These are phyloP conservation scores for Crepidodera aurea DNA, from an alignment of 2,888 invertebrate genomes.

Conservation along the genomic window DNA sequence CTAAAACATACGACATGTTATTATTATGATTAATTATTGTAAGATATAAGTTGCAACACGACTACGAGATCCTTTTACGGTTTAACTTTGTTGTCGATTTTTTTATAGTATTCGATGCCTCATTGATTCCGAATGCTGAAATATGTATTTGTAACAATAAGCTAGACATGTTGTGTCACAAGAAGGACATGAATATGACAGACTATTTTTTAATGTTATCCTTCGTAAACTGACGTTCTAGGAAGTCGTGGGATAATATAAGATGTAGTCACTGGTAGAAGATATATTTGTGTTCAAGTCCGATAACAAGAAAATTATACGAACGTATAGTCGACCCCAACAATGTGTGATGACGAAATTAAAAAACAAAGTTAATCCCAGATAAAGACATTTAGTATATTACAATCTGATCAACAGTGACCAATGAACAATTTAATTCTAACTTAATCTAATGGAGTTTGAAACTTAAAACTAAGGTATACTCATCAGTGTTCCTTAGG, in stretches of 20 bases:
- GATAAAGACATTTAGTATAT: too few species aligned
- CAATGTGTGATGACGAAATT: too few species aligned
- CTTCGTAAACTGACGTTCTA: slow-evolving; percentile 3
- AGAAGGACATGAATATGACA: slow-evolving; percentile 14
- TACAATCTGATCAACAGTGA: too few species aligned
- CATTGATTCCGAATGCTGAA: slow-evolving; percentile 27
- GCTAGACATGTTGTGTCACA: slow-evolving; percentile 3
- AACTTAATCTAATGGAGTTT: too few species aligned
- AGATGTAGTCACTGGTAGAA: too few species aligned
- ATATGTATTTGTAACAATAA: slow-evolving; percentile 25
- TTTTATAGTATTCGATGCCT: slow-evolving; percentile 23
- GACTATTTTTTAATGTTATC: slow-evolving; percentile 11
- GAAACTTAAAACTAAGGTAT: too few species aligned
- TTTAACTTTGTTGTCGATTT: slow-evolving; percentile 24
- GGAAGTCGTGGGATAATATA: slow-evolving; percentile 16
- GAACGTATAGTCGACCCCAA: too few species aligned
- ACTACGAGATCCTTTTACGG: slow-evolving; percentile 29
- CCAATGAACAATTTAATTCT: too few species aligned
- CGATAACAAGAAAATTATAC: too few species aligned
- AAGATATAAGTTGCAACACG: slow-evolving; percentile 28
- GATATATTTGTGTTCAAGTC: too few species aligned
- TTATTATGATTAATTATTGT: slow-evolving; percentile 34
- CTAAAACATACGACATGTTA: slow-evolving; percentile 30
- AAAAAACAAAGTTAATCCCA: too few species aligned
- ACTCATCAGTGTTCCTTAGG: too few species aligned